phyloP scores from a whole-genome alignment of 2,113 vertebrate genomes.

The Onychostruthus taczanowskii region DNA sequence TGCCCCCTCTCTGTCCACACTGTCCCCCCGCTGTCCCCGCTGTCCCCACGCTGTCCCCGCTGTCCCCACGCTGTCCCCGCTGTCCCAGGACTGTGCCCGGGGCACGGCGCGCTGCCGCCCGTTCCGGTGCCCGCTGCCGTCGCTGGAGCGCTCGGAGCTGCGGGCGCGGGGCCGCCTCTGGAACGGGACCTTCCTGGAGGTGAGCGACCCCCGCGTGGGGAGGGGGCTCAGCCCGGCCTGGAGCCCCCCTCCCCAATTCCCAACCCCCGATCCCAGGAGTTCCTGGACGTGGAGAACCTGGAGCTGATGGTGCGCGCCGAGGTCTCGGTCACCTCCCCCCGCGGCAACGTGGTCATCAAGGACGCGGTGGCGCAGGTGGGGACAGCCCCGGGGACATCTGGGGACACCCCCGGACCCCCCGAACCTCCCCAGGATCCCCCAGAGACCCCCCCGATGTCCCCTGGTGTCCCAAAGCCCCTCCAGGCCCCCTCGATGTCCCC shows the following conservation, averaged over 20 bases:
- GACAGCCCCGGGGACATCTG: no score
- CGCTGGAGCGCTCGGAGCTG: conserved; percentile 82
- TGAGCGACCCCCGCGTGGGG: neutral
- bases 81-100: conserved; percentile 81
- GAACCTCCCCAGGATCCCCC: no score
- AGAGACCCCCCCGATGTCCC: no score
- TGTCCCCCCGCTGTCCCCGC: no score
- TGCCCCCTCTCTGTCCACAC: no score
- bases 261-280: conserved; percentile 75
- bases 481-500: no score
- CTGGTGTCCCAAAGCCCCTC: no score
- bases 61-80: neutral
- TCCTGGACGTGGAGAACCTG: conserved; percentile 70
- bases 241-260: neutral
- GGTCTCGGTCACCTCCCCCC: conserved; percentile 87
- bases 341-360: conserved; percentile 84
- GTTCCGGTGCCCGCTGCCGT: conserved; percentile 86
- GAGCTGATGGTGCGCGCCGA: conserved; percentile 86
- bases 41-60: no score
- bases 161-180: conserved; percentile 85
- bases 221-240: neutral
- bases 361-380: conserved; percentile 78
- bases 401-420: no score
- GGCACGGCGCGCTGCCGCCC: conserved; percentile 82
- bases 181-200: conserved; percentile 95